Base-by-base conservation (phyloP, 2,113 vertebrate species). In the Oplegnathus fasciatus region DNA sequence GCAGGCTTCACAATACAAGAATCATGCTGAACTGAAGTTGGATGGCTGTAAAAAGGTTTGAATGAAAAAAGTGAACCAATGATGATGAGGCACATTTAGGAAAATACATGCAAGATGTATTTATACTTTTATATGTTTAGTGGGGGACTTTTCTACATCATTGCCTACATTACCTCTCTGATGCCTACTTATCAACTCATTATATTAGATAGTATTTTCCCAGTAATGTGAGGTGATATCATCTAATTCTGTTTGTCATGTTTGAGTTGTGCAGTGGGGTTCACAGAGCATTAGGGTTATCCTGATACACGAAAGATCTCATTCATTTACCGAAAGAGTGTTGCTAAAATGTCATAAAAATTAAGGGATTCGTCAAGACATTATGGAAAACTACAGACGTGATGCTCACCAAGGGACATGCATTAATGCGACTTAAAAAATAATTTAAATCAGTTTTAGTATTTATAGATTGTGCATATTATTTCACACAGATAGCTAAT, bases 21-120 rank as follows among this genome's bases (percentile, higher is more conserved):
- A 81, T 94, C 98, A 98, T 99, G 98, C 98, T 96, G 92, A 96
- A 94, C 85, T 92, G 78, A 91, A 73, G 34, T 84, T 88, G 83
- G 78, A 86, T 86, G 82, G 86, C 79, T 84, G 26, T 88, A 70
- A 84, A 86, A 86, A 85, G 52, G 69, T 60, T 20, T 75, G 20
- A 83, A 89, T 81, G 80, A 30, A 85, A 83, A 85, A 92, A 96
- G 91, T 94, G 96, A 97, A 97, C 96, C 97, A 97, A 98, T 96
- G 97, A 96, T 95, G 95, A 91, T 90, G 91, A 83, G 34, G 46
- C 4, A 20, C 57, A 82, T 75, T 55, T 60, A 50, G 28, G 42
- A 55, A 54, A 60, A 54, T n/a, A 72, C 6, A 4, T 32, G 13
- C 0, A n/a, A 13, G 48, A n/a, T 44, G 37, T 1, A 40, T 78